Conservation (phyloP, 2,113 vertebrate genomes). For the Noctilio leporinus region DNA sequence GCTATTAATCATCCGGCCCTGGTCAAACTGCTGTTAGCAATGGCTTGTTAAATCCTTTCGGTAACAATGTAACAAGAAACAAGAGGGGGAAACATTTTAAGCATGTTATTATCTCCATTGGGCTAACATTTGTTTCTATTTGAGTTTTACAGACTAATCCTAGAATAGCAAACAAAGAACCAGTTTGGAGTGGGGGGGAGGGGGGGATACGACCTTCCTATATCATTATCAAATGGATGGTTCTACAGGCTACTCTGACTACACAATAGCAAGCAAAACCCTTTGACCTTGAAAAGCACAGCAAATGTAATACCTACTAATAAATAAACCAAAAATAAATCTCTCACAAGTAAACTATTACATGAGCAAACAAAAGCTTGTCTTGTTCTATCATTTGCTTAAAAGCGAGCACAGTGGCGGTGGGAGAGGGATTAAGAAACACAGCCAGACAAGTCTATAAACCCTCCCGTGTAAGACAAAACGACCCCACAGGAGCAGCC, state of each 20-base stretch:
- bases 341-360: slow-evolving; percentile 32
- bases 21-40: background rate
- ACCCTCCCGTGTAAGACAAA: slow-evolving; percentile 56
- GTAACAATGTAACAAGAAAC: background rate
- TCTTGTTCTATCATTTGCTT: slow-evolving; percentile 43
- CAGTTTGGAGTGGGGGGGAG: background rate
- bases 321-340: slow-evolving; percentile 52
- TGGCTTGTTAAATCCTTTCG: background rate
- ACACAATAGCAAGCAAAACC: slow-evolving; percentile 32
- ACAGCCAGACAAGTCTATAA: slow-evolving; percentile 50
- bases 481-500: slow-evolving; percentile 20
- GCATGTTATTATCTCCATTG: background rate
- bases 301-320: slow-evolving; percentile 42
- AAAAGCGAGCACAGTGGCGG: slow-evolving; percentile 30
- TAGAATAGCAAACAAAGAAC: slow-evolving; percentile 7
- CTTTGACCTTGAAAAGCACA: background rate
- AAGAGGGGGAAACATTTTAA: background rate
- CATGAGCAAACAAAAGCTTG: slow-evolving; percentile 64
- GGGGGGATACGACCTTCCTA: background rate
- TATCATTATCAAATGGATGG: background rate
- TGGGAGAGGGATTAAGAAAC: slow-evolving; percentile 39
- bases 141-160: slow-evolving; percentile 39
- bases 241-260: slow-evolving; percentile 9
- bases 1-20: background rate
- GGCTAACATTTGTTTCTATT: slow-evolving; percentile 2